Evolutionary conservation across 2,113 vertebrate species (phyloP), one percentile per base, ranked within the genome.

Genomic region (Oncorhynchus masou): DNA sequence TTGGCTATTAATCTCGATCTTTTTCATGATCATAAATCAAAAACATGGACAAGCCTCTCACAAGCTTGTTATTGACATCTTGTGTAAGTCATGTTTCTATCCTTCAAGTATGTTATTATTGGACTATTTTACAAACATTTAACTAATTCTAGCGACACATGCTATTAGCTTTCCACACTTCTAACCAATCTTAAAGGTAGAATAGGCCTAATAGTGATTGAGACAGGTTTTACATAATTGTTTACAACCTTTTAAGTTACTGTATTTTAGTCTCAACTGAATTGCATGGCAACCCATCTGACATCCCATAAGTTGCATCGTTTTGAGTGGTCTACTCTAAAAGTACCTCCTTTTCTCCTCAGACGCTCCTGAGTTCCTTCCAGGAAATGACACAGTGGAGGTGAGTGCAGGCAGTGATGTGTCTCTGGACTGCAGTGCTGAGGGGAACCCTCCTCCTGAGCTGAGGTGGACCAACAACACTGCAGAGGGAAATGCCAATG

Each of bases 401-500:
- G 12, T 81, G 27, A 7, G 0, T 0, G 0, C 0, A 11, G 85
- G 80, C 34, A 25, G 39, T 0, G 31, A 84, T n/a, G 65, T 90
- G 20, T 81, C 70, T 9, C 60, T 94, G 12, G 0, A n/a, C 3
- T 94, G 91, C 78, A 34, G 1, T 31, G 88, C 85, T 68, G 66
- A 82, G 1, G 90, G 91, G 8, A 88, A 88, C 74, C 92, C 92
- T 39, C 0, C 2, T 3, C 85, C 91, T 72, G 0, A 1, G 0
- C 5, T 89, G 5, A 0, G 0, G 0, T 92, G 89, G 90, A 31
- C 0, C 0, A 76, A 75, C 78, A 27, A 16, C 27, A 4, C 4
- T 24, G 70, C 60, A 1, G 39, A 39, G 39, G 7, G 0, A 1
- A 88, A 89, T 48, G 54, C 77, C 4, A 64, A 0, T 0, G 0